These are phyloP conservation scores for Grantiella picta DNA, from an alignment of 2,113 vertebrate species.

Conservation along the genomic window DNA sequence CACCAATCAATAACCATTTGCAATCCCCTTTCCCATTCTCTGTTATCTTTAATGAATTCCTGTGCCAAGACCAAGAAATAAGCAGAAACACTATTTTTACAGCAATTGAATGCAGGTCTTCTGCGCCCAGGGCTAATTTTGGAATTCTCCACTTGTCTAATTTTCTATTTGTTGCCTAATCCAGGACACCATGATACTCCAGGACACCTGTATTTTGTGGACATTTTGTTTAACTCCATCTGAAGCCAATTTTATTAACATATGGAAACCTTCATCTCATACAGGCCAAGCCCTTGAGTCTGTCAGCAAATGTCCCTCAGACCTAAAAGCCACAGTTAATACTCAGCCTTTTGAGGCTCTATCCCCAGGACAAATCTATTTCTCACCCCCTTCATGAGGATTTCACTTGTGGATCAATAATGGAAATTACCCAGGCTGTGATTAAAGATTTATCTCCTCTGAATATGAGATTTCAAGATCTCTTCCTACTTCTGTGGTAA, in stretches of 20 bases:
- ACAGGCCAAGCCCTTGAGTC: not conserved
- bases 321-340: not conserved
- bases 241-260: not conserved
- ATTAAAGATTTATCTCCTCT: not conserved
- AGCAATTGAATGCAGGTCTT: not conserved
- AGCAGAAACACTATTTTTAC: not conserved
- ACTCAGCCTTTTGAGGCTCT: not conserved
- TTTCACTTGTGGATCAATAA: not conserved
- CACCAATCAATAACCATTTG: not conserved
- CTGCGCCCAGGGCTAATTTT: not conserved
- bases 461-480: not conserved
- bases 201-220: not conserved
- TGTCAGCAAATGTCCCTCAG: not conserved
- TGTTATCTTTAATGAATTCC: not conserved
- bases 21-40: not conserved
- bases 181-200: not conserved
- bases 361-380: not conserved
- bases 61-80: not conserved
- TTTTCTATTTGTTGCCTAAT: not conserved
- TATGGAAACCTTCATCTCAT: not conserved
- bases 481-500: not conserved
- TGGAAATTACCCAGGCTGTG: not conserved
- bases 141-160: not conserved
- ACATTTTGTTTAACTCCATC: not conserved
- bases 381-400: not conserved